Evolutionary conservation across 2,888 invertebrate genomes (phyloP).

Genomic region (Physocephala rufipes): DNA sequence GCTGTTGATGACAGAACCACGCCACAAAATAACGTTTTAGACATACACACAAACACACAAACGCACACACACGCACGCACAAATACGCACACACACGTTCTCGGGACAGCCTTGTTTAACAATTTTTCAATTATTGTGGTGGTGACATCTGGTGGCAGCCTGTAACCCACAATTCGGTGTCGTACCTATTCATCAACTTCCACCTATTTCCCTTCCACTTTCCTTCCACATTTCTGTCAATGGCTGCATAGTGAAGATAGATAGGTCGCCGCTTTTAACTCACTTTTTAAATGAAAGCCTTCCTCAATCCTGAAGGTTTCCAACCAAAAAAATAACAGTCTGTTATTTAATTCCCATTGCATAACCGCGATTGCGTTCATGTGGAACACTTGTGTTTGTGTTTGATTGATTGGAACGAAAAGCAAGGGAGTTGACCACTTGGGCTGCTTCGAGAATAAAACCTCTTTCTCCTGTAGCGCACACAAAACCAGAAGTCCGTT

Average conservation of each 20-base stretch:
- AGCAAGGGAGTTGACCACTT: neutral
- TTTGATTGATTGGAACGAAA: slow-evolving; percentile 8
- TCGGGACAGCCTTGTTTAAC: slow-evolving; percentile 28
- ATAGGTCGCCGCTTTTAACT: too few relatives aligned
- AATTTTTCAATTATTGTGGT: neutral
- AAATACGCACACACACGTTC: slow-evolving; percentile 15
- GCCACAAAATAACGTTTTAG: slow-evolving; percentile 16
- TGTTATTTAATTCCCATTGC: slow-evolving; percentile 21
- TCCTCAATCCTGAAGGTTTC: too few relatives aligned
- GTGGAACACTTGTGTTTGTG: neutral
- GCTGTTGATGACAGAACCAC: slow-evolving; percentile 30
- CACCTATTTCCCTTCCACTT: neutral
- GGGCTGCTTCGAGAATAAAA: neutral
- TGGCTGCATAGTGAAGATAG: too few relatives aligned
- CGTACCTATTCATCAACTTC: neutral
- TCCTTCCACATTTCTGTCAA: too few relatives aligned
- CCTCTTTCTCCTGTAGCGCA: too few relatives aligned
- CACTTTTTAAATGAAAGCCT: too few relatives aligned
- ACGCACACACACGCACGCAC: slow-evolving; percentile 18
- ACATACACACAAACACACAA: slow-evolving; percentile 13
- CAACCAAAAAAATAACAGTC: neutral
- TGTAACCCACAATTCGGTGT: neutral
- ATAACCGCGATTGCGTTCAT: slow-evolving; percentile 11
- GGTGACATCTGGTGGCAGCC: slow-evolving; percentile 21
- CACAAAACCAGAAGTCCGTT: too few relatives aligned